Conservation (phyloP, 2,888 invertebrate genomes). For the Agrotis clavis region DNA sequence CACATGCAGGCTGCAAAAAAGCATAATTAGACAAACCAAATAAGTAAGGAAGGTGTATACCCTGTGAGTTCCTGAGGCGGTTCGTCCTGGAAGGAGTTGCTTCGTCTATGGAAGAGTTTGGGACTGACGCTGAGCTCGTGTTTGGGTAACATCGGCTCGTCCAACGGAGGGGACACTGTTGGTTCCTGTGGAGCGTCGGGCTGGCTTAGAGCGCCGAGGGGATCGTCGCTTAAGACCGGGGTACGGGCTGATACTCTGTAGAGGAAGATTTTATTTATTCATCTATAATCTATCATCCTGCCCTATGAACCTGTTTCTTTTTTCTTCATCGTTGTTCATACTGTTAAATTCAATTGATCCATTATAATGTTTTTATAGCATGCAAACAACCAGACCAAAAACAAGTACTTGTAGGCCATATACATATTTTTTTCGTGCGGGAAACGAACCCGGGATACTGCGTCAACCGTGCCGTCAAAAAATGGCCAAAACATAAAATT, state of each 20-base stretch:
- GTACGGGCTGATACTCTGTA: constrained; percentile 94
- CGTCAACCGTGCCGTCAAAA: too few species aligned
- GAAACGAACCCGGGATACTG: too few species aligned
- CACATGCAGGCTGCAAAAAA: constrained; percentile 38
- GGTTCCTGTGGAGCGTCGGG: constrained; percentile 32
- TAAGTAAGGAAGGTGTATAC: constrained; percentile 83
- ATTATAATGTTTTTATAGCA: too few species aligned
- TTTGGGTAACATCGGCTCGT: constrained; percentile 75
- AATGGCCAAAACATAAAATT: too few species aligned
- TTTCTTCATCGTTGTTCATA: too few species aligned
- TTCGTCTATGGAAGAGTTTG: constrained; percentile 92
- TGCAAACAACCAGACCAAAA: too few species aligned
- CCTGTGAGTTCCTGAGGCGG: constrained; percentile 84
- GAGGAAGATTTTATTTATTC: too few species aligned
- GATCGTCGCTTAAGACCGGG: constrained; percentile 97
- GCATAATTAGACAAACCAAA: constrained; percentile 22
- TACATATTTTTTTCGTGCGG: too few species aligned
- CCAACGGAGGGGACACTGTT: constrained; percentile 62
- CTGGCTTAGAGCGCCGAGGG: constrained; percentile 94
- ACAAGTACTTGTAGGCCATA: too few species aligned
- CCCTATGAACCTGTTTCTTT: too few species aligned
- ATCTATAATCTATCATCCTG: too few species aligned
- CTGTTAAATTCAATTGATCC: too few species aligned
- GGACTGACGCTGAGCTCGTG: constrained; percentile 93
- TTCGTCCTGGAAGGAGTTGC: constrained; percentile 90